Conservation (phyloP, 2,797 vertebrate species). For the Anas capensis region DNA sequence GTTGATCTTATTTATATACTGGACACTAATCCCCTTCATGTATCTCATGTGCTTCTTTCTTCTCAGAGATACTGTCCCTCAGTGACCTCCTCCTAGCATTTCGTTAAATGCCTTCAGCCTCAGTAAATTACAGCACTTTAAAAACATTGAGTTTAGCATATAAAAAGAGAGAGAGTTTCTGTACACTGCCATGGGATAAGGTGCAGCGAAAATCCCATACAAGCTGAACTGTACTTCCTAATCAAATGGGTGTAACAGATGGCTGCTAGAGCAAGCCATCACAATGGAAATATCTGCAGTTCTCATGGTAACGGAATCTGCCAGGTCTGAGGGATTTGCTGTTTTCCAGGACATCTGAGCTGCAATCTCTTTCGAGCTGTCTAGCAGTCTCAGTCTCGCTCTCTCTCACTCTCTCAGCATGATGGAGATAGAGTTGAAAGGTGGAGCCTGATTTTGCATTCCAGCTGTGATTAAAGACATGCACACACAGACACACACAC, state of each 20-base stretch:
- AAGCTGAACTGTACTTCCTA: conserved; percentile 87
- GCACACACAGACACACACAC: not conserved
- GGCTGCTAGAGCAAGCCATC: conserved; percentile 93
- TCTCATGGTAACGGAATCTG: conserved; percentile 99
- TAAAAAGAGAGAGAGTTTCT: conserved; percentile 80
- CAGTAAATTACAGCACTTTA: conserved; percentile 80
- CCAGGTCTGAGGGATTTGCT: conserved; percentile 96
- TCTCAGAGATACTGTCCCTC: conserved; percentile 73
- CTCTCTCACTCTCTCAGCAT: conserved; percentile 83
- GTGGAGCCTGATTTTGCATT: conserved; percentile 85
- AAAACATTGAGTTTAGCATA: conserved; percentile 83
- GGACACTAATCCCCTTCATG: conserved; percentile 70
- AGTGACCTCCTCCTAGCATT: conserved; percentile 77
- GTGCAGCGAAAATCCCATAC: conserved; percentile 85
- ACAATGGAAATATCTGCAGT: conserved; percentile 96
- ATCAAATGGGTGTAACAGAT: conserved; percentile 97
- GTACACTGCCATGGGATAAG: conserved; percentile 82
- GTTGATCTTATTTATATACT: conserved; percentile 72
- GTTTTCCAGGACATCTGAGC: conserved; percentile 96
- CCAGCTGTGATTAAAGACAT: conserved; percentile 86
- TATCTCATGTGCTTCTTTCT: conserved; percentile 73
- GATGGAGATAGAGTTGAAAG: conserved; percentile 87
- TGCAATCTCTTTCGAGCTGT: conserved; percentile 91
- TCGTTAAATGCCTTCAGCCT: conserved; percentile 79
- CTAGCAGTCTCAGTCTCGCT: conserved; percentile 92